Conservation (phyloP, 2,888 invertebrate species). For the Litoditis marina region DNA sequence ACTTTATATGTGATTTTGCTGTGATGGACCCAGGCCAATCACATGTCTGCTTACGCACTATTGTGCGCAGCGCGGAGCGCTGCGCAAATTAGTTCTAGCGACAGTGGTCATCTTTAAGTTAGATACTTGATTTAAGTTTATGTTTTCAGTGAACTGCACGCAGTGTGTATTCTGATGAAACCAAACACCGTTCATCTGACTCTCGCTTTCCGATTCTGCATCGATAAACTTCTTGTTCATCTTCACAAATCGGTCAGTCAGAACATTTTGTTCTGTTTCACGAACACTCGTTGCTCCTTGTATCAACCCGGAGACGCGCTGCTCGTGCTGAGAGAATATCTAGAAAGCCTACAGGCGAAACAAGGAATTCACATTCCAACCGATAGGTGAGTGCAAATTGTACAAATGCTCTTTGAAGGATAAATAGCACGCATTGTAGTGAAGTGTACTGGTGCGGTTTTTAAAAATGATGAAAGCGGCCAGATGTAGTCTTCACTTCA, state of each 20-base stretch:
- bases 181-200: slow-evolving; percentile 31
- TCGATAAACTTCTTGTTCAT: slow-evolving; percentile 41
- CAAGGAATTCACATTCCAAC: slow-evolving; percentile 8
- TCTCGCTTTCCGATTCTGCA: slow-evolving; percentile 39
- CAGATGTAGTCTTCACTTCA: too few species aligned
- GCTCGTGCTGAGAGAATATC: slow-evolving; percentile 4
- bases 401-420: too few species aligned
- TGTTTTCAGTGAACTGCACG: slow-evolving; percentile 25
- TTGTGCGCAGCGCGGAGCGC: too few species aligned
- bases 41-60: too few species aligned
- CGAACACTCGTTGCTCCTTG: slow-evolving; percentile 25
- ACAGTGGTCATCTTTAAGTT: too few species aligned
- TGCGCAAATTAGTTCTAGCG: too few species aligned
- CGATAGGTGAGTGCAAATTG: slow-evolving; percentile 7
- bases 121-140: too few species aligned
- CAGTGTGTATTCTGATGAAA: slow-evolving; percentile 36
- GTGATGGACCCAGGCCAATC: too few species aligned
- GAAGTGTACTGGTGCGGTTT: too few species aligned
- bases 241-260: slow-evolving; percentile 35
- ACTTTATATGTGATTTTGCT: too few species aligned
- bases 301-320: slow-evolving; percentile 21
- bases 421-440: too few species aligned
- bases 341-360: slow-evolving; percentile 4
- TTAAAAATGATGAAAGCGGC: too few species aligned
- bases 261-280: slow-evolving; percentile 51